Evolutionary conservation across 2,888 invertebrate genomes (phyloP), one percentile per base, ranked within the genome.

Genomic region (Acrobasis consociella): DNA sequence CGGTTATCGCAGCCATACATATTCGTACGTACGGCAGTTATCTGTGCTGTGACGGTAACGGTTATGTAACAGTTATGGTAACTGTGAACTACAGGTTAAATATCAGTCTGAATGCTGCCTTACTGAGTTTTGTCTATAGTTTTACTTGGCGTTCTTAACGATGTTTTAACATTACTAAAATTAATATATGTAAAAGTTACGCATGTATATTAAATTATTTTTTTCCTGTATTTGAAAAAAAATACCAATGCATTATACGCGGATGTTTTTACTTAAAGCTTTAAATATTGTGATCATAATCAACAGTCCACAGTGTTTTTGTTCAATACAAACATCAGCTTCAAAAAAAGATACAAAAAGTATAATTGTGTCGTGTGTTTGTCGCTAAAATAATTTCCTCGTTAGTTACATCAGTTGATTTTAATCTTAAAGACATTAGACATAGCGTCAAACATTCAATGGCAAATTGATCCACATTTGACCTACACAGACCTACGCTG

Each of bases 11-110:
- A 46, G 46, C n/a, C 46, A 46, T 46, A 13, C 5, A 11, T 7
- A 31, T 7, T 31, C 46, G 13, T n/a, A 38, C 37, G 7, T 37
- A 38, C 38, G 38, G 38, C 15, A 38, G 16, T 42, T 39, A 9
- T 56, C 11, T 42, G 38, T 53, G 46, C 46, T 22, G 22, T 11
- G 39, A 49, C 15, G 22, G 15, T 59, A 59, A 59, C 59, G 49
- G 59, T 59, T 59, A 59, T 50, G 49, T 59, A 59, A 59, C 59
- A 31, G 59, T 49, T 31, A 59, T 50, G 11, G 37, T 59, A 59
- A 59, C 59, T 37, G 59, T 49, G 15, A 50, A 59, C 11, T 58
- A 16, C 37, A 15, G 37, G 59, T 59, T 49, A 42, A 56, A 22
- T 51, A 56, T 55, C 15, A 38, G 2, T 2, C 39, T 1, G 39